These are phyloP conservation scores for Stichopus horrens DNA, from an alignment of 53 echinoderm and acorn worm genomes.

Conservation along the genomic window DNA sequence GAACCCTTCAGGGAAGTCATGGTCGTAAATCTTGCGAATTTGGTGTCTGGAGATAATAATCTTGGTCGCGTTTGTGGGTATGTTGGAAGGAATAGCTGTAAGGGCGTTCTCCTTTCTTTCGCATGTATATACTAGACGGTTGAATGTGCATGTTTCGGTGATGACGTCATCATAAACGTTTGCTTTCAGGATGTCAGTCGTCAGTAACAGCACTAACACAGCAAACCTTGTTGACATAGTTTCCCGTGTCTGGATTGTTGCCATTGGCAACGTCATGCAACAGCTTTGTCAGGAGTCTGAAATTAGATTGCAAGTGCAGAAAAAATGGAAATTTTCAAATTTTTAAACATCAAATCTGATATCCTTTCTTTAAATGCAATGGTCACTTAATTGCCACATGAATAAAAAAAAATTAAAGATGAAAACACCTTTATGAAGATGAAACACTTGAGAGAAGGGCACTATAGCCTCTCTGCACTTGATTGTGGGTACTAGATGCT, in stretches of 20 bases:
- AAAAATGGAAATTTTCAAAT: no score
- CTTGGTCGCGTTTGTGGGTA: not conserved
- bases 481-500: no score
- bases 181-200: not conserved
- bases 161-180: not conserved
- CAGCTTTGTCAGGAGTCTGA: not conserved
- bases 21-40: not conserved
- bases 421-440: no score
- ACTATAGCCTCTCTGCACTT: no score
- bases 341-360: no score
- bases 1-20: not conserved
- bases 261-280: not conserved
- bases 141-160: not conserved
- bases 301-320: no score
- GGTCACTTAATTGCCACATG: no score
- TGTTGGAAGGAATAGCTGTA: not conserved
- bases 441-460: no score
- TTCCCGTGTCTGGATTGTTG: not conserved
- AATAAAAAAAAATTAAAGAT: no score
- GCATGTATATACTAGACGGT: not conserved
- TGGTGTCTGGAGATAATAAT: not conserved
- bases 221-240: not conserved
- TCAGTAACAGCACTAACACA: not conserved
- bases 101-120: not conserved
- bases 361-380: no score